Base-by-base conservation (phyloP, 2,113 vertebrate species). In the Baryphthengus martii region DNA sequence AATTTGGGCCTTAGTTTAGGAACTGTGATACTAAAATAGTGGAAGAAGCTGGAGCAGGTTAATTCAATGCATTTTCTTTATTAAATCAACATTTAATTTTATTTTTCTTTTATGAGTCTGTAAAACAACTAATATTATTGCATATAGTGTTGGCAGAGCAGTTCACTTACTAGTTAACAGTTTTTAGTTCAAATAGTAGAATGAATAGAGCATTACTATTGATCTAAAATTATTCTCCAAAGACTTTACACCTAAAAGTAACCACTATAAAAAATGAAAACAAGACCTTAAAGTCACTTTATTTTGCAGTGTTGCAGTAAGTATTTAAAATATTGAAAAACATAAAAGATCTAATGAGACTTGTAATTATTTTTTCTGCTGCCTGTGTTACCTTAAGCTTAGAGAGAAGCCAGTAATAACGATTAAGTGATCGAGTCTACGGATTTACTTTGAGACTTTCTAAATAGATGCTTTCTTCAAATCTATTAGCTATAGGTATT, bases 391-490 rank as follows among this genome's bases (percentile, higher is more conserved):
- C 20, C 8, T 73, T 62, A 58, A 74, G 26, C 25, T 24, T 76
- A 31, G 58, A 73, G 72, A 52, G 10, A 75, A 83, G 9, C 66
- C 17, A 33, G 13, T 68, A 52, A 40, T 50, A n/a, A 52, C 39
- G 28, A 50, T 19, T 50, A 53, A 29, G n/a, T n/a, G 26, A 40
- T 66, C 0, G 2, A 66, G 39, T 72, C 56, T 11, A n/a, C 0
- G 0, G 44, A 40, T 35, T 39, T 74, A 7, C 55, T 80, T 50
- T 1, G 6, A 55, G 10, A 63, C 23, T 59, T 92, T 50, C 85
- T 3, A 85, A 40, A 29, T 16, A 62, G 55, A 49, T 73, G 8
- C 7, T 77, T 20, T 73, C 55, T 45, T 86, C 50, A 80, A 47
- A 62, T 4, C 13, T 76, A 7, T 68, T 70, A 73, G 19, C 20